These are phyloP conservation scores for Aurelia sp. DNA, from an alignment of 30 jellyfish, hydroid and myxozoan species.

Conservation along the genomic window DNA sequence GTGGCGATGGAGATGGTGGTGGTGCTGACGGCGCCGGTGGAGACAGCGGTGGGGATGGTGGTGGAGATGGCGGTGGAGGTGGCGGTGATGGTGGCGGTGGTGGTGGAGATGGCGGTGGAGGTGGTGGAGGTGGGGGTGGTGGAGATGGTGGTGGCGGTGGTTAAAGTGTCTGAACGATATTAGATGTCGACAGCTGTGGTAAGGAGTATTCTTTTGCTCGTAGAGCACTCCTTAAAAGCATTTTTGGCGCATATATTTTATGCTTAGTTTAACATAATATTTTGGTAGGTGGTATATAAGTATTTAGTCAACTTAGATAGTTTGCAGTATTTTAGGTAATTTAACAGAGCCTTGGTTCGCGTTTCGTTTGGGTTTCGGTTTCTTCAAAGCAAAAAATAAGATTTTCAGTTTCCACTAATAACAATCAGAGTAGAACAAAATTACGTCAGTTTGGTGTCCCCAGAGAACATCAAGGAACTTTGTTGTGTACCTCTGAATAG, in stretches of 20 bases:
- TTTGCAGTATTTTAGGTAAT: no score
- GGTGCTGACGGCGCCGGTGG: slow-evolving; percentile 54
- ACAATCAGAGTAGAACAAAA: no score
- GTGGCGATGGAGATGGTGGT: slow-evolving; percentile 34
- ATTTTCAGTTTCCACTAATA: no score
- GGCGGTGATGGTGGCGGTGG: slow-evolving; percentile 52
- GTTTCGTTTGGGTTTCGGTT: no score
- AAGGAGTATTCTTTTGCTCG: background rate
- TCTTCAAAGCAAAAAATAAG: no score
- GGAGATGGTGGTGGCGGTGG: slow-evolving; percentile 41
- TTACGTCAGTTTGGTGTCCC: no score
- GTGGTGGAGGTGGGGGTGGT: slow-evolving; percentile 38
- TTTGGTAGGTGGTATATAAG: no score
- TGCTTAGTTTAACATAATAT: no score
- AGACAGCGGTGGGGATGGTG: slow-evolving; percentile 44
- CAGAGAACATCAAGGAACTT: no score
- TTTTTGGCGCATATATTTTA: background rate
- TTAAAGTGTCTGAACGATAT: background rate
- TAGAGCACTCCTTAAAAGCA: background rate
- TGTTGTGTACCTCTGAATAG: no score
- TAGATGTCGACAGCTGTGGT: background rate
- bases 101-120: slow-evolving; percentile 30
- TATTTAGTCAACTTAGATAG: no score
- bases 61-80: slow-evolving; percentile 39
- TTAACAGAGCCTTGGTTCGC: no score